A percentile compares a stretch with the other conserved stretches of the same genome.
phyloP scores from a whole-genome alignment of 1,140 invertebrate genomes.

The Calosoma granatense region DNA sequence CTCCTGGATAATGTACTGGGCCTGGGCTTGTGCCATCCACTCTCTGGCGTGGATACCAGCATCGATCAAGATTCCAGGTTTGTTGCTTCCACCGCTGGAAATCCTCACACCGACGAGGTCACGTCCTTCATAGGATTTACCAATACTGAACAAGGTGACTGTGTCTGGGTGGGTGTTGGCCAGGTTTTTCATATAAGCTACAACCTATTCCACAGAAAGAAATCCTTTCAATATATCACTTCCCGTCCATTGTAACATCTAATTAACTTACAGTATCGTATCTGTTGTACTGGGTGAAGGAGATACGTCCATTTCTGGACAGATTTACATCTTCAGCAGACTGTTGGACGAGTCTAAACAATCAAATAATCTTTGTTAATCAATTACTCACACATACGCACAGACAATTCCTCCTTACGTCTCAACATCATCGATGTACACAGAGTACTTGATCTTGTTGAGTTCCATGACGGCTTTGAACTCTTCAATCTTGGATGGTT shows the following conservation, averaged over 20 bases:
- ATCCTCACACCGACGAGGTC: slow-evolving; percentile 47
- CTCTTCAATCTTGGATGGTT: background rate
- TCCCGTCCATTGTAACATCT: background rate
- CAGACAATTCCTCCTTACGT: too few relatives aligned
- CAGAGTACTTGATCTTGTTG: background rate
- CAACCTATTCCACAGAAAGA: slow-evolving; percentile 36
- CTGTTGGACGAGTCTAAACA: too few relatives aligned
- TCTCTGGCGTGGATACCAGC: slow-evolving; percentile 54
- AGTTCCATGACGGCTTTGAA: background rate
- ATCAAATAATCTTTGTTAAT: too few relatives aligned
- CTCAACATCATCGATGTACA: background rate
- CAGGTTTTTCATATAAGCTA: slow-evolving; percentile 34
- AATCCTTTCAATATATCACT: background rate
- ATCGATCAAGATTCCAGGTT: slow-evolving; percentile 53
- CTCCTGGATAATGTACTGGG: slow-evolving; percentile 51
- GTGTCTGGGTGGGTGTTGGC: slow-evolving; percentile 36
- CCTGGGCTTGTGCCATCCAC: slow-evolving; percentile 58
- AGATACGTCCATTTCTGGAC: too few relatives aligned
- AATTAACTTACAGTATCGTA: background rate
- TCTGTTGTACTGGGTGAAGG: background rate
- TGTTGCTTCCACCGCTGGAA: slow-evolving; percentile 40
- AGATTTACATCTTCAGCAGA: too few relatives aligned
- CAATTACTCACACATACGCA: too few relatives aligned
- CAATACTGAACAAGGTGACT: slow-evolving; percentile 38
- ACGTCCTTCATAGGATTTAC: slow-evolving; percentile 47